Evolutionary conservation across 2,888 invertebrate genomes (phyloP), one percentile per base, ranked within the genome.

Genomic region (Lucinisca nassula): DNA sequence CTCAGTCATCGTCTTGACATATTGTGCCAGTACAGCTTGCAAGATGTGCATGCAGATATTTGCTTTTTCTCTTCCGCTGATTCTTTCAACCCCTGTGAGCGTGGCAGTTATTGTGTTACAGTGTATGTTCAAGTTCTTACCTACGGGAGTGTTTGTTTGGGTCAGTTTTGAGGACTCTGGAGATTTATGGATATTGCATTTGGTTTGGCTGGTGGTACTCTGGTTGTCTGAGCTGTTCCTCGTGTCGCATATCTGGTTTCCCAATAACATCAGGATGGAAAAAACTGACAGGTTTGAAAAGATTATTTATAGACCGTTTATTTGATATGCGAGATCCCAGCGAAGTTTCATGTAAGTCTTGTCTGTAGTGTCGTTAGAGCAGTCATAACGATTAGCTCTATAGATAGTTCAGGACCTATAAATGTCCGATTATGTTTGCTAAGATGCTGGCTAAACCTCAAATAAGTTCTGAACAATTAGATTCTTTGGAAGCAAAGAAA

Each of bases 11-110:
- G 79, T 96, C 8, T 96, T 96, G 90, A 97, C 97, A 87, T 96
- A 97, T 85, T 96, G 96, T 82, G 96, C 96, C 10, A 96, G 97
- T 84, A 96, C 97, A 84, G 97, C 97, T 0, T 97, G 97, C 92
- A 96, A 96, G 92, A 94, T 97, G 40, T 96, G 96, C 82, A 96
- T 97, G 93, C 97, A 94, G 93, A 92, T 45, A 92, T 96, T 92
- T 93, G 96, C 92, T 6, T 97, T 96, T 92, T 95, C 97, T 1
- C 91, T 97, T 12, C 97, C 97, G 0, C 90, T 97, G 8, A 94
- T 94, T 14, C 88, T 97, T 35, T 94, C 96, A 0, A 95, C 96
- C 0, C 97, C 97, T 4, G 89, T 94, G 37, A 93, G 92, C n/a
- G 90, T 93, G 40, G 92, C 91, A 27, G 87, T 95, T 58, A 88